phyloP scores from a whole-genome alignment of 2,888 invertebrate genomes.

The Conomelus anceps region DNA sequence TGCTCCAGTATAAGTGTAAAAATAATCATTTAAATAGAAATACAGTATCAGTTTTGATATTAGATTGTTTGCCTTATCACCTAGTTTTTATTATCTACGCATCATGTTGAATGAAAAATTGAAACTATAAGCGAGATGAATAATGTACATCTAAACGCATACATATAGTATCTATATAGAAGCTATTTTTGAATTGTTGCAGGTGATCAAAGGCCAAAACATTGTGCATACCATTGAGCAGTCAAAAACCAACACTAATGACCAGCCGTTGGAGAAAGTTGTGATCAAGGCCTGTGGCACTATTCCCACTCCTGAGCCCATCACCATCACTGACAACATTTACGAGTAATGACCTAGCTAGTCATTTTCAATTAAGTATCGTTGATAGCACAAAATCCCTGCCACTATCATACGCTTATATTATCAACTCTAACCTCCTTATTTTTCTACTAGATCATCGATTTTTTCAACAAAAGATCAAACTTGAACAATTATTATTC shows the following conservation, averaged over 20 bases:
- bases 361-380: background rate
- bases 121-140: background rate
- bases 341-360: constrained; percentile 52
- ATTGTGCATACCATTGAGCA: constrained; percentile 78
- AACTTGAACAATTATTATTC: background rate
- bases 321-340: constrained; percentile 61
- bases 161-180: no score
- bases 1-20: background rate
- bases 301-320: constrained; percentile 67
- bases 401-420: background rate
- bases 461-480: background rate
- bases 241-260: constrained; percentile 63
- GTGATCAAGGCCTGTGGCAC: constrained; percentile 70
- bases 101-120: background rate
- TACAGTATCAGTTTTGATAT: no score
- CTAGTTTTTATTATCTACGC: no score
- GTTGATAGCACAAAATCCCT: background rate
- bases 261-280: constrained; percentile 78
- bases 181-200: constrained; percentile 5
- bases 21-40: no score
- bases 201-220: constrained; percentile 49
- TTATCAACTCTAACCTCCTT: background rate
- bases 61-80: no score
- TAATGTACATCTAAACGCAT: background rate
- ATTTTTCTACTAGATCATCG: background rate